These are phyloP conservation scores for Pterocles gutturalis DNA, from an alignment of 2,113 vertebrate species.

Conservation along the genomic window DNA sequence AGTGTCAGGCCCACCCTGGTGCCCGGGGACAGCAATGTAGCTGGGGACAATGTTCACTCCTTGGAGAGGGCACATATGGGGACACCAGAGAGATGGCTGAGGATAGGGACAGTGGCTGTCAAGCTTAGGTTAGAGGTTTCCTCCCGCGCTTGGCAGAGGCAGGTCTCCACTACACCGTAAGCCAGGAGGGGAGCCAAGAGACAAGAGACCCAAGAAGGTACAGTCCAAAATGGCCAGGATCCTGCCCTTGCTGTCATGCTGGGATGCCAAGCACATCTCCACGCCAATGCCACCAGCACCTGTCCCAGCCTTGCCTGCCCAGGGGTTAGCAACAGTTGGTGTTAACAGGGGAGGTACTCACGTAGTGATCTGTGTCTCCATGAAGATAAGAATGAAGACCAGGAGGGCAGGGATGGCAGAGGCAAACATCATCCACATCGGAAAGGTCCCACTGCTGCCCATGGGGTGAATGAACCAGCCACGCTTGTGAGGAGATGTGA, in stretches of 20 bases:
- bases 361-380: conserved; percentile 99
- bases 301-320: not conserved
- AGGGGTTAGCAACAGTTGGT: not conserved
- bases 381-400: conserved; percentile 98
- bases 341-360: conserved; percentile 69
- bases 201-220: not conserved
- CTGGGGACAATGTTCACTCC: not conserved
- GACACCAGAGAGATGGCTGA: not conserved
- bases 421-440: conserved; percentile 97
- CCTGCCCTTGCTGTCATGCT: not conserved
- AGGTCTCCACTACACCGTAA: not conserved
- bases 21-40: not conserved
- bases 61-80: not conserved
- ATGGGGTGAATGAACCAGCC: conserved; percentile 96
- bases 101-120: not conserved
- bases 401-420: conserved; percentile 92
- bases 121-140: not conserved
- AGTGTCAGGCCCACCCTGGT: not conserved
- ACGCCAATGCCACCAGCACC: not conserved
- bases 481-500: conserved; percentile 93
- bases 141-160: not conserved
- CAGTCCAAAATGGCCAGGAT: not conserved
- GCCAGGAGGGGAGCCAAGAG: not conserved
- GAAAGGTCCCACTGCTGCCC: conserved; percentile 91
- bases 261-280: not conserved